phyloP scores from a whole-genome alignment of 37 sponge, comb jelly and placozoan genomes.

The Halichondria panicea region DNA sequence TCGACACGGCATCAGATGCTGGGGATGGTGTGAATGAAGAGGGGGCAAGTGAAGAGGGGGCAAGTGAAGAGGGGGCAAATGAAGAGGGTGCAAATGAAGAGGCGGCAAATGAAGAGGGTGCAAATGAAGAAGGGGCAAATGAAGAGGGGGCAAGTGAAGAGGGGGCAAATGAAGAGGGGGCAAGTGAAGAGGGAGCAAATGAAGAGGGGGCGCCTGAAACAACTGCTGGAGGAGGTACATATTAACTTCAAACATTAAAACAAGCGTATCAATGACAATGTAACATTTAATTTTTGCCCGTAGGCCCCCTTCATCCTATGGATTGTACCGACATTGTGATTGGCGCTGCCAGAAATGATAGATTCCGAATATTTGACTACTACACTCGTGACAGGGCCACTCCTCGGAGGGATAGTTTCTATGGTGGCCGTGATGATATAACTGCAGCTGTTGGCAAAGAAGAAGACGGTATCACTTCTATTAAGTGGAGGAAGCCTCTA shows the following conservation, averaged over 20 bases:
- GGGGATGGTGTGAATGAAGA: conserved; percentile 38
- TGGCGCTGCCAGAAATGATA: conserved; percentile 47
- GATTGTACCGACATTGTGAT: conserved; percentile 80
- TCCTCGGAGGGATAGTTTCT: conserved; percentile 57
- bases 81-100: conserved; percentile 18
- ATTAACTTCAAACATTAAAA: neutral
- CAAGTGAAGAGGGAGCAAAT: conserved; percentile 9
- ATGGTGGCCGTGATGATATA: conserved; percentile 62
- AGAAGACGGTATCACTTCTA: conserved; percentile 43
- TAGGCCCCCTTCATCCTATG: conserved; percentile 56
- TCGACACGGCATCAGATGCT: conserved; percentile 6
- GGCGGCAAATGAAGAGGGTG: conserved; percentile 30
- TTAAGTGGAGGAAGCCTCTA: conserved; percentile 50
- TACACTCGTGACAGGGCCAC: conserved; percentile 77
- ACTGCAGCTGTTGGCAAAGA: conserved; percentile 69
- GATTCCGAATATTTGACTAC: conserved; percentile 62
- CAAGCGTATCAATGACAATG: neutral
- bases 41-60: conserved; percentile 22
- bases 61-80: conserved; percentile 12
- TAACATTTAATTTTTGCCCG: neutral
- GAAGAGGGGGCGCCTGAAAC: conserved; percentile 25
- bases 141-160: conserved; percentile 42
- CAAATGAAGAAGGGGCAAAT: conserved; percentile 25
- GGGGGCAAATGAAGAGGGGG: conserved; percentile 23
- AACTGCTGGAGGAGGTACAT: neutral